phyloP scores from a whole-genome alignment of 2,113 vertebrate genomes.

The Circaetus cinerascens region DNA sequence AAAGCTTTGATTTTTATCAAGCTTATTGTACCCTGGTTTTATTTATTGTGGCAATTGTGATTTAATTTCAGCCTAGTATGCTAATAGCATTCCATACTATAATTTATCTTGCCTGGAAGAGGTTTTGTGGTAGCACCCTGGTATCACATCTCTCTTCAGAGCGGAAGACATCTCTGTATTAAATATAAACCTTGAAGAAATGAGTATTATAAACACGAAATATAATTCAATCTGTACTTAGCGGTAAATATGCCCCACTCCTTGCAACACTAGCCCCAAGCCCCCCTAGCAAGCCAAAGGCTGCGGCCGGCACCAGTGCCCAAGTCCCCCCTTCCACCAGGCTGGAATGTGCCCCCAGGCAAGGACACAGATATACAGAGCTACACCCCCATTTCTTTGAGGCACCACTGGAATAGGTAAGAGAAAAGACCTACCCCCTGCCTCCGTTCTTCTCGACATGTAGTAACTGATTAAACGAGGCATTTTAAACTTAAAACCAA shows the following conservation, averaged over 20 bases:
- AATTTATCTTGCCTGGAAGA: background rate
- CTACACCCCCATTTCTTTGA: background rate
- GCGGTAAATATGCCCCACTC: background rate
- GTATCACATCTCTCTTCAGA: background rate
- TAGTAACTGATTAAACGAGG: background rate
- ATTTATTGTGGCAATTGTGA: background rate
- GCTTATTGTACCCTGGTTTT: background rate
- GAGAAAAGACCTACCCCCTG: background rate
- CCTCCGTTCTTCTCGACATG: background rate
- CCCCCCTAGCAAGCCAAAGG: background rate
- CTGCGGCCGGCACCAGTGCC: background rate
- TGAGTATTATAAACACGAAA: background rate
- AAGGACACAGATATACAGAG: background rate
- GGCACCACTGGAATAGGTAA: background rate
- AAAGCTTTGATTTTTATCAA: background rate
- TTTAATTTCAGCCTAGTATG: background rate
- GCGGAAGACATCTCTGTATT: background rate
- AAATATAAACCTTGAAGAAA: background rate
- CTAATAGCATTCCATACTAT: background rate
- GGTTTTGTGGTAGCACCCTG: background rate
- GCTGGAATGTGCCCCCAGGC: background rate
- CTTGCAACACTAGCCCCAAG: background rate
- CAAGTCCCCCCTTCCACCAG: background rate
- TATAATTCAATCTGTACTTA: background rate
- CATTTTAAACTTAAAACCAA: background rate